These are phyloP conservation scores for Halisarca cf. caerulea DNA, from an alignment of 37 sponge, comb jelly and placozoan genomes.

Conservation along the genomic window DNA sequence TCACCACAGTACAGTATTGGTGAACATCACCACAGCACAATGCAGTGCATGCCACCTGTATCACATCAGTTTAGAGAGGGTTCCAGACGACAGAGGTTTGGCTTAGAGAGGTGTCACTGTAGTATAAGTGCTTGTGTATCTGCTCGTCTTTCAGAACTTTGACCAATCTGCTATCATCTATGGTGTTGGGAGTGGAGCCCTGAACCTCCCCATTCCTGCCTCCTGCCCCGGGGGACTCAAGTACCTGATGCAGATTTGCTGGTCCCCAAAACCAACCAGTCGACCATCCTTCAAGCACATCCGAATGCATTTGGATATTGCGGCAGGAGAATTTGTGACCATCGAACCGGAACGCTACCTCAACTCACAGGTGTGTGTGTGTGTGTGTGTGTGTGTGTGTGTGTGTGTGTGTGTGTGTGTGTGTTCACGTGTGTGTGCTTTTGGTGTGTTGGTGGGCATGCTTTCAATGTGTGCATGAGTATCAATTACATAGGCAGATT, in stretches of 20 bases:
- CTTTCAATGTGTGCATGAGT: no score
- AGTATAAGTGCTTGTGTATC: no score
- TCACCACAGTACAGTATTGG: not conserved
- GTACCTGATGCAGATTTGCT: conserved; percentile 73
- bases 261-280: conserved; percentile 75
- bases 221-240: conserved; percentile 74
- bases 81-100: no score
- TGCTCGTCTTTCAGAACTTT: no score
- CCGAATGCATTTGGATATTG: conserved; percentile 74
- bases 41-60: no score
- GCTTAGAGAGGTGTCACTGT: no score
- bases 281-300: conserved; percentile 82
- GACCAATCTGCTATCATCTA: conserved; percentile 70
- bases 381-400: not conserved
- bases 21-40: no score
- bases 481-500: no score
- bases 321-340: conserved; percentile 72
- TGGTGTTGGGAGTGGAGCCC: conserved; percentile 78
- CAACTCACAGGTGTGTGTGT: conserved; percentile 47
- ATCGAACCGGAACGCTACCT: conserved; percentile 57
- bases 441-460: no score
- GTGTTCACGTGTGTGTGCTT: not conserved
- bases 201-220: conserved; percentile 78
- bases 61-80: no score
- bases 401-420: not conserved